Evolutionary conservation across 2,888 invertebrate genomes (phyloP), one percentile per base, ranked within the genome.

Genomic region (Fissipunctia ypsillon): DNA sequence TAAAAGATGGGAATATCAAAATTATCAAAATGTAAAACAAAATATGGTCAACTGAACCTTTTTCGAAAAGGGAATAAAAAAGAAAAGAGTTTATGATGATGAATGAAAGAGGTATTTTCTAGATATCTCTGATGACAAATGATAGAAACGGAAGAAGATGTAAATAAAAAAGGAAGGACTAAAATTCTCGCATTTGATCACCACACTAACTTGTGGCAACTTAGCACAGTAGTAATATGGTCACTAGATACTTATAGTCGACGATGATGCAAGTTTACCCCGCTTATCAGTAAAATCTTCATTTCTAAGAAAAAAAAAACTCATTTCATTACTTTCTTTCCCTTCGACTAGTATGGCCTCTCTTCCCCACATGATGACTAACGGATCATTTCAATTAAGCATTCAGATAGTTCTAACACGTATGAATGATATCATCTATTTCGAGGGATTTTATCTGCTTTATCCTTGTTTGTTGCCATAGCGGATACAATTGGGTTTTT

Each of bases 401-500:
- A 81, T 81, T 73, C 81, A 70, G 68, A 69, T 61, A 83, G 31
- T 28, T 59, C 19, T n/a, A 50, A 3, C 56, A 50, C 54, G 25
- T 63, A 2, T 25, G 22, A 48, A 57, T 80, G 69, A 80, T 69
- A 69, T 78, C 81, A 81, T 78, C 48, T 38, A 59, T 61, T 83
- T 71, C 68, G 19, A 19, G 19, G 67, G 22, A 67, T 73, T 83
- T 61, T 9, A 43, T 77, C 50, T 59, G 28, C 6, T 19, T 61
- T 83, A 71, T 83, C 68, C 83, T 83, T 60, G 38, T 79, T n/a
- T 61, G 38, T 64, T 61, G 38, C 22, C 63, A 59, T 25, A 73
- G 38, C 43, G 57, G 74, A 57, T 41, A n/a, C 50, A 19, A 25
- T 25, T 59, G 35, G 50, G 45, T 25, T 59, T 79, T 59, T 79